Conservation (phyloP, 2,113 vertebrate species). For the Tetrao urogallus region DNA sequence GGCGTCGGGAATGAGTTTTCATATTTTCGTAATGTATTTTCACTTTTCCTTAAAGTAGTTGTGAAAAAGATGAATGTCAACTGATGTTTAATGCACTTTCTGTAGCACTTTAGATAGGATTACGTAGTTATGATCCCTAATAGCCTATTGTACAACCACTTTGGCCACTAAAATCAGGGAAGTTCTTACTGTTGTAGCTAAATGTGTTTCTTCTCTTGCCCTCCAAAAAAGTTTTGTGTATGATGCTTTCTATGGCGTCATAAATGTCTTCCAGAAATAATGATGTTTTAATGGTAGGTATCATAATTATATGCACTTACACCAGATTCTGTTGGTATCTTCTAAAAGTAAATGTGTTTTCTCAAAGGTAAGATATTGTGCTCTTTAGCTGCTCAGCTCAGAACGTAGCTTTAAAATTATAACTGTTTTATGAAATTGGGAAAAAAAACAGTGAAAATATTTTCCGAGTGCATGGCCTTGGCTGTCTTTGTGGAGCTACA, state of each 20-base stretch:
- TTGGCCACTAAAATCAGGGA: not conserved
- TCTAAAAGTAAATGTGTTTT: not conserved
- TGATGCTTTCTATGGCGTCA: not conserved
- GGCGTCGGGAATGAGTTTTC: not conserved
- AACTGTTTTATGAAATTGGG: not conserved
- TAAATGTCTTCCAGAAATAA: not conserved
- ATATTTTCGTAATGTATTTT: not conserved
- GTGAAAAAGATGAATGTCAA: not conserved
- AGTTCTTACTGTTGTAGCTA: not conserved
- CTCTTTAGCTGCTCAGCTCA: not conserved
- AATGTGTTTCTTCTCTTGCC: not conserved
- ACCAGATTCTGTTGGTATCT: not conserved
- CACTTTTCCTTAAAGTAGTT: not conserved
- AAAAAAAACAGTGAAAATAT: not conserved
- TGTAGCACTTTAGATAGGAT: not conserved
- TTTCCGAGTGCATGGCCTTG: not conserved
- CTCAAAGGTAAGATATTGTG: not conserved
- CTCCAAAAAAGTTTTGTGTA: not conserved
- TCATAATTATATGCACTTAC: not conserved
- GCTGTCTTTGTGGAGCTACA: not conserved
- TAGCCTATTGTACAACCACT: not conserved
- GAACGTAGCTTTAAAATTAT: not conserved
- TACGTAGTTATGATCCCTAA: not conserved
- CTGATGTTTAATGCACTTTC: not conserved
- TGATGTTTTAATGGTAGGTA: not conserved